A percentile compares a stretch with the other conserved stretches of the same genome.
Conservation (phyloP, 2,113 vertebrate species). For the Alexandromys fortis region DNA sequence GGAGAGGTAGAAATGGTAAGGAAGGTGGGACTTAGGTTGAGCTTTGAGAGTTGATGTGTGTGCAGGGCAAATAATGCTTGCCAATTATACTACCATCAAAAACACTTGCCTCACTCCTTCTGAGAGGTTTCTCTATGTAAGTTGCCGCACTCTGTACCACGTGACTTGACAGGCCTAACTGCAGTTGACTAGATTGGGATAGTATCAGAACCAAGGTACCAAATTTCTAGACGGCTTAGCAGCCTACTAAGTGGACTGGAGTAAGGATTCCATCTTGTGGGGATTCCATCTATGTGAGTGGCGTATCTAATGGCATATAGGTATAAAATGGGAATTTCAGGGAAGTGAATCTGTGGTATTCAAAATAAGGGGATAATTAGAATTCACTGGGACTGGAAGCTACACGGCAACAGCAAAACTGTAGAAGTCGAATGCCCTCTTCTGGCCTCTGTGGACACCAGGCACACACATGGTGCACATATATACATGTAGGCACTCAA, state of each 20-base stretch:
- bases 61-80: slow-evolving; percentile 48
- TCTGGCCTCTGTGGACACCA: background rate
- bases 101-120: slow-evolving; percentile 4
- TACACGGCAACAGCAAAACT: slow-evolving; percentile 47
- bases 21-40: slow-evolving; percentile 34
- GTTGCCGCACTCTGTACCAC: slow-evolving; percentile 39
- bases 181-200: background rate
- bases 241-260: slow-evolving; percentile 14
- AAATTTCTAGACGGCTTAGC: background rate
- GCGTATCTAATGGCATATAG: background rate
- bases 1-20: slow-evolving; percentile 8
- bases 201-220: slow-evolving; percentile 1
- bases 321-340: slow-evolving; percentile 37
- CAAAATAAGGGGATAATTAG: slow-evolving; percentile 48
- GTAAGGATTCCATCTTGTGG: slow-evolving; percentile 30
- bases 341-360: slow-evolving; percentile 22
- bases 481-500: background rate
- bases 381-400: slow-evolving; percentile 39
- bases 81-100: slow-evolving; percentile 12
- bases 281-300: background rate
- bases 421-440: background rate
- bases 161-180: slow-evolving; percentile 50
- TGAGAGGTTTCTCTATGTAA: slow-evolving; percentile 54
- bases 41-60: slow-evolving; percentile 35
- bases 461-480: background rate